These are phyloP conservation scores for Pararge aegeria DNA, from an alignment of 1,140 invertebrate species.

Conservation along the genomic window DNA sequence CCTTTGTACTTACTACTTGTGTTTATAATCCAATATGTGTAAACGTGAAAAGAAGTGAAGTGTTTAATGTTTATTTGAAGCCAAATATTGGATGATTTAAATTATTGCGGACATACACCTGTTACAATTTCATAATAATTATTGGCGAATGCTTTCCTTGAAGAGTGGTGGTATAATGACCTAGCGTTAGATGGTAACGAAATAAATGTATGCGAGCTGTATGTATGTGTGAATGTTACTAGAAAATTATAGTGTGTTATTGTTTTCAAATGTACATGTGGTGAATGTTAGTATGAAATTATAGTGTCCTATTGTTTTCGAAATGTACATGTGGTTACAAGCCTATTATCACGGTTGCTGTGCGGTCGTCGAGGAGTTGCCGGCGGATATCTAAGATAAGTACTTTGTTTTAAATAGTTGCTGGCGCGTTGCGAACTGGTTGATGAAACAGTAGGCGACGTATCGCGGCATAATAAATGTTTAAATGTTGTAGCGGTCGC, in stretches of 20 bases:
- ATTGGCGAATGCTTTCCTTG: no score
- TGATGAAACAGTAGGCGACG: slow-evolving; percentile 40
- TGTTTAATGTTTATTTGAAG: no score
- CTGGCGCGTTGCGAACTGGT: slow-evolving; percentile 55
- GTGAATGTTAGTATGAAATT: slow-evolving; percentile 9
- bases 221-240: no score
- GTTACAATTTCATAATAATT: no score
- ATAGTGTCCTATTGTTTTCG: neutral
- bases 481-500: slow-evolving; percentile 68
- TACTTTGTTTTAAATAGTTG: slow-evolving; percentile 41
- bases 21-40: no score
- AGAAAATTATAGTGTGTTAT: no score
- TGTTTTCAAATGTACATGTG: slow-evolving; percentile 8
- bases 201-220: no score
- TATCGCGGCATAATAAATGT: slow-evolving; percentile 64
- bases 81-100: no score
- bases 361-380: slow-evolving; percentile 20
- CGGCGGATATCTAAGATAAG: slow-evolving; percentile 49
- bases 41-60: no score
- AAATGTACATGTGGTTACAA: slow-evolving; percentile 63
- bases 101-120: no score
- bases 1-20: no score
- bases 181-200: neutral
- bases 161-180: neutral
- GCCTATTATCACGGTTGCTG: slow-evolving; percentile 33